Evolutionary conservation across 2,113 vertebrate genomes (phyloP), one percentile per base, ranked within the genome.

Genomic region (Corythornis vintsioides): DNA sequence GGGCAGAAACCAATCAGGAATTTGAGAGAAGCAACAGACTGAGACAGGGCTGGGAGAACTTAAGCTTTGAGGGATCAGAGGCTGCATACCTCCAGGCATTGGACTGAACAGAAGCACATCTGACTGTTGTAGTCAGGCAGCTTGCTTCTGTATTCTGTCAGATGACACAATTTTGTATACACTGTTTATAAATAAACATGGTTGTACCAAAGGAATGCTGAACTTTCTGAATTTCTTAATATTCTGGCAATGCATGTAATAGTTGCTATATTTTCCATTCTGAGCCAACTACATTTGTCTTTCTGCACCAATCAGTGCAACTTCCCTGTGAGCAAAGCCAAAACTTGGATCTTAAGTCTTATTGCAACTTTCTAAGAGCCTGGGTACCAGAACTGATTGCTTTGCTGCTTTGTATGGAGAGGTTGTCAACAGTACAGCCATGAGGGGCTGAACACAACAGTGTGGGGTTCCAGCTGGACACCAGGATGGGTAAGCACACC

Each of bases 361-460:
- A 3, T 18, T 71, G 4, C 1, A 3, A 10, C 10, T 14, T 69
- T 72, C 1, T 15, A 48, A 56, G 20, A 71, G 18, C 24, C 16
- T 40, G 25, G 18, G 42, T 14, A 43, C 40, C 20, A 29, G 33
- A 91, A 43, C 21, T 33, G 33, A 25, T 33, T 48, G 7, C 35
- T 74, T 69, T 31, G 6, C 33, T 48, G n/a, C 65, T 90, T 59
- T 48, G 8, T n/a, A 7, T 17, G 9, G 43, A 82, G 75, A 78
- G 24, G 15, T 38, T 93, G 15, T 77, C 1, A 4, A 25, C 24
- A 70, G 8, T 6, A 38, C 13, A 12, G 9, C 21, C 10, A 28
- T 0, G 2, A 66, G 50, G 31, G 38, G 28, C 47, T 21, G 31
- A 61, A 40, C 1, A 2, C 19, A 2, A 2, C 15, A 57, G 9